Conservation (phyloP, 2,113 vertebrate species). For the Panurus biarmicus region DNA sequence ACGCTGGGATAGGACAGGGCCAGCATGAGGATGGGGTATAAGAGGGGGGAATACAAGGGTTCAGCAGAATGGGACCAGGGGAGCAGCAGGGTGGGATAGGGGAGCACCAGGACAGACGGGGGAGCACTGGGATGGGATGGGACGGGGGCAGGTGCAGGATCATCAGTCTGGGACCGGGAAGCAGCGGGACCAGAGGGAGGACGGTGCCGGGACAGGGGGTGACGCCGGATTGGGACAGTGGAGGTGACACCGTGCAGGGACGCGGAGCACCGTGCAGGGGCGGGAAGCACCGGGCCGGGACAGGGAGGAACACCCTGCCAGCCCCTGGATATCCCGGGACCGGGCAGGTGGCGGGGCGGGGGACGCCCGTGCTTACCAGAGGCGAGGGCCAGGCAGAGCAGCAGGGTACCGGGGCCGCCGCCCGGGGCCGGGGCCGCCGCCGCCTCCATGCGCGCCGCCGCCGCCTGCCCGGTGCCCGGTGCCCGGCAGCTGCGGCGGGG, state of each 20-base stretch:
- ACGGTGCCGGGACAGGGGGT: not conserved
- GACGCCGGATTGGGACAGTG: not conserved
- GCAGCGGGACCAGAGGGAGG: not conserved
- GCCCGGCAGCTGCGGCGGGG: not conserved
- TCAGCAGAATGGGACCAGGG: not conserved
- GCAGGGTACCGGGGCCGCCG: constrained; percentile 6
- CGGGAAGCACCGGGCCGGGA: not conserved
- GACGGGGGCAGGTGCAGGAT: not conserved
- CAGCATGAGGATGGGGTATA: not conserved
- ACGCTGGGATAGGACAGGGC: not conserved
- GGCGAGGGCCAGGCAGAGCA: constrained; percentile 32
- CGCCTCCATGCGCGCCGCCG: not conserved
- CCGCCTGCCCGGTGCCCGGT: not conserved
- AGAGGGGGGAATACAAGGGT: no score
- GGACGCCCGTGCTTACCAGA: constrained; percentile 10
- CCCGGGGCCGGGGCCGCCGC: not conserved
- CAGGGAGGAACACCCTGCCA: not conserved
- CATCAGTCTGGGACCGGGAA: not conserved
- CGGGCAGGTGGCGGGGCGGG: not conserved
- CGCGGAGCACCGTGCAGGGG: not conserved
- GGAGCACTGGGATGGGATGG: not conserved
- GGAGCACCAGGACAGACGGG: not conserved
- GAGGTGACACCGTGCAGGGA: not conserved
- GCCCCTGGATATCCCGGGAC: not conserved
- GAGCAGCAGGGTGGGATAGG: not conserved